These are phyloP conservation scores for Ceratosolen solmsi DNA, from an alignment of 1,140 invertebrate species.

Conservation along the genomic window DNA sequence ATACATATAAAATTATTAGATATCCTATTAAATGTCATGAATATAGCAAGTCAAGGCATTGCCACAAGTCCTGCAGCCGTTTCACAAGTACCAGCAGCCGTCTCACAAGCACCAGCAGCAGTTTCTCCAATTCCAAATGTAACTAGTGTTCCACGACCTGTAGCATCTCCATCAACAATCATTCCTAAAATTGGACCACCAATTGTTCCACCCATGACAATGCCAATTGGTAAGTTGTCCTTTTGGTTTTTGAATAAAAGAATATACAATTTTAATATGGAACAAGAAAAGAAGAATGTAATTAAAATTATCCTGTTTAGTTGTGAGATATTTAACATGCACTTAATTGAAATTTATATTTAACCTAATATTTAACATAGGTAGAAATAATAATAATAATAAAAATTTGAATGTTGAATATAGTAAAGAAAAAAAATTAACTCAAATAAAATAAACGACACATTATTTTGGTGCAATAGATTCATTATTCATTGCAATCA, in stretches of 20 bases:
- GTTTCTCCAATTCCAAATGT: constrained; percentile 45
- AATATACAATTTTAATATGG: background rate
- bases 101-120: constrained; percentile 54
- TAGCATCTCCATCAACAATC: constrained; percentile 57
- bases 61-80: constrained; percentile 57
- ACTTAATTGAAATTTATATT: too few relatives aligned
- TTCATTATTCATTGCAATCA: too few relatives aligned
- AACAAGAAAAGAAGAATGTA: background rate
- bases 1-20: too few relatives aligned
- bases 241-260: background rate
- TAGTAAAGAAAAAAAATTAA: too few relatives aligned
- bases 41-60: constrained; percentile 50
- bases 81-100: too few relatives aligned
- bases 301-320: background rate
- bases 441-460: too few relatives aligned
- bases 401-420: too few relatives aligned
- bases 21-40: background rate
- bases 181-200: constrained; percentile 51
- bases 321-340: too few relatives aligned
- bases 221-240: constrained; percentile 38
- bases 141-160: constrained; percentile 54
- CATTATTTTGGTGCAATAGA: too few relatives aligned
- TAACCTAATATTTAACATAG: too few relatives aligned
- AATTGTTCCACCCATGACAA: constrained; percentile 44
- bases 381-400: too few relatives aligned